These are phyloP conservation scores for Eupithecia abbreviata DNA, from an alignment of 2,888 invertebrate species.

Conservation along the genomic window DNA sequence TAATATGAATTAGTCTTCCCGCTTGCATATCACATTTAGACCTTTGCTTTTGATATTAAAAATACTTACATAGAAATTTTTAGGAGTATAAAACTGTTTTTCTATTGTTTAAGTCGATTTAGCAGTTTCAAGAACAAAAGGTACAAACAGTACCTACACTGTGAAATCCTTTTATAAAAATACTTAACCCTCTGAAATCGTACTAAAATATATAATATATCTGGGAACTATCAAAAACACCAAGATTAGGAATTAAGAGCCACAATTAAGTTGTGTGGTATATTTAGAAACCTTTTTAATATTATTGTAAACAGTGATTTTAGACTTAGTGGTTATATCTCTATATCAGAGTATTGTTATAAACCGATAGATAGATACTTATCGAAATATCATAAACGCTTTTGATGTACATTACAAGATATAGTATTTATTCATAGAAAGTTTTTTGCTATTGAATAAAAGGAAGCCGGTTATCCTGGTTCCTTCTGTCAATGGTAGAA, in stretches of 20 bases:
- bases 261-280: conserved; percentile 13
- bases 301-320: conserved; percentile 33
- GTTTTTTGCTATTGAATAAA: neutral
- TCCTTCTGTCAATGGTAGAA: neutral
- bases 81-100: neutral
- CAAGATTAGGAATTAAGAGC: conserved; percentile 28
- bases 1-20: conserved; percentile 7
- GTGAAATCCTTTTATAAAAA: neutral
- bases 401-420: conserved; percentile 45
- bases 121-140: neutral
- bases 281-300: conserved; percentile 22
- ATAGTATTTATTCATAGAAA: neutral
- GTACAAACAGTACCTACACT: neutral
- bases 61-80: conserved; percentile 1
- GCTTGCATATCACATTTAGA: conserved; percentile 14
- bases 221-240: conserved; percentile 17
- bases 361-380: conserved; percentile 28
- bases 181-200: neutral
- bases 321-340: conserved; percentile 22
- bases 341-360: conserved; percentile 26
- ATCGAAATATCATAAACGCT: conserved; percentile 43
- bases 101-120: neutral
- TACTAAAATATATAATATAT: neutral
- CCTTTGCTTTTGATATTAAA: conserved; percentile 8
- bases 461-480: neutral